Conservation (phyloP, 2,797 vertebrate genomes). For the Odontamblyopus lacepedii region DNA sequence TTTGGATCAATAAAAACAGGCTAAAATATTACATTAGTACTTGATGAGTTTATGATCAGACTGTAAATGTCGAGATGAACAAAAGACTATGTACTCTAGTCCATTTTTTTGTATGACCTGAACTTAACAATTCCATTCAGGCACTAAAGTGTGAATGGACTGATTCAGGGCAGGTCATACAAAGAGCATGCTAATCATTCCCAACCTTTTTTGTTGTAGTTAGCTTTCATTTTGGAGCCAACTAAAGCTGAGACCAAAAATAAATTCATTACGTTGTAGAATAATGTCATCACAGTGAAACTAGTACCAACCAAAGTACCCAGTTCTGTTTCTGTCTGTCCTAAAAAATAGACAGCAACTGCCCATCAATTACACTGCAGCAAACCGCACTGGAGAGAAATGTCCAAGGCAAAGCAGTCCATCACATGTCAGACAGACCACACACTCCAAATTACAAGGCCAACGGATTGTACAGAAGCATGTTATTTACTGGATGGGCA, state of each 20-base stretch:
- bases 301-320: conserved; percentile 55
- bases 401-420: conserved; percentile 27
- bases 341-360: conserved; percentile 51
- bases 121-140: no score
- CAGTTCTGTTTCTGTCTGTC: conserved; percentile 50
- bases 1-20: no score
- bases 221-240: not conserved
- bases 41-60: no score
- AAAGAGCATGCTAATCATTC: no score
- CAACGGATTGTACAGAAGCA: conserved; percentile 36
- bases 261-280: conserved; percentile 22
- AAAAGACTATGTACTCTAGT: no score
- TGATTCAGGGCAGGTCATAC: no score
- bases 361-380: conserved; percentile 65
- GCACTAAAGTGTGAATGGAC: no score
- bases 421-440: conserved; percentile 31
- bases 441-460: conserved; percentile 37
- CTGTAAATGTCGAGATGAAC: no score
- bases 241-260: conserved; percentile 24
- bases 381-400: conserved; percentile 49
- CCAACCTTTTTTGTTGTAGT: not conserved
- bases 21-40: no score
- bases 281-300: conserved; percentile 54
- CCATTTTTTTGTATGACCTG: no score
- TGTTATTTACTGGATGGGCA: conserved; percentile 36